Base-by-base conservation (phyloP, 1,140 invertebrate species). In the Hermatobates lingyangjiaoensis region DNA sequence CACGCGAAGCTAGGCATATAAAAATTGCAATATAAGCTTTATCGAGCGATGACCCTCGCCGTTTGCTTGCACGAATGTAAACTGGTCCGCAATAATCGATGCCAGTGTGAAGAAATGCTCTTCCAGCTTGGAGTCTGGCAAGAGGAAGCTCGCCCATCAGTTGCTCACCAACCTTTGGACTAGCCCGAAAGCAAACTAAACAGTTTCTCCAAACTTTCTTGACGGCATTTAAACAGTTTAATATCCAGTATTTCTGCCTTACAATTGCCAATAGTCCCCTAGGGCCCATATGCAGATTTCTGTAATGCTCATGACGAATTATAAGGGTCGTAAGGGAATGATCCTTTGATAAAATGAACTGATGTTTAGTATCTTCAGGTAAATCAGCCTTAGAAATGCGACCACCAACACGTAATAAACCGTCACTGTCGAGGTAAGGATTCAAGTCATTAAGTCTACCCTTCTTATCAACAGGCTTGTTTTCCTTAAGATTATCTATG, bases 111-210 rank as follows among this genome's bases (percentile, higher is more conserved):
- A 20, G 14, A 67, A 21, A 72, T 52, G 2, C 63, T 57, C 15
- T 62, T 54, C 0, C 68, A 57, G 66, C 61, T 64, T 64, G 68
- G 45, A 66, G 61, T 57, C 60, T 14, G 5, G 14, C 39, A 18
- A 20, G 21, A 10, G 39, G 39, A 42, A 42, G 39, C 21, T 42
- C 39, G 14, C 39, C 39, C 39, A 42, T 42, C 39, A 12, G 5
- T 14, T 42, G 21, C 18, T 42, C 14, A 18, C 14, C 39, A 12
- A 20, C 5, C 14, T 14, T 42, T 10, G 39, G 39, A 18, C 21
- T 42, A 5, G 21, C 39, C 18, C 21, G 14, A 42, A 42, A 42
- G 21, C 39, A 42, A 20, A 20, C 21, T 12, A 42, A 18, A 18
- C 39, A 42, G 7, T 42, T 42, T 42, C 18, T 42, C 4, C 14